Base-by-base conservation (phyloP, 53 echinoderm and acorn worm genomes). In the Astropecten irregularis region DNA sequence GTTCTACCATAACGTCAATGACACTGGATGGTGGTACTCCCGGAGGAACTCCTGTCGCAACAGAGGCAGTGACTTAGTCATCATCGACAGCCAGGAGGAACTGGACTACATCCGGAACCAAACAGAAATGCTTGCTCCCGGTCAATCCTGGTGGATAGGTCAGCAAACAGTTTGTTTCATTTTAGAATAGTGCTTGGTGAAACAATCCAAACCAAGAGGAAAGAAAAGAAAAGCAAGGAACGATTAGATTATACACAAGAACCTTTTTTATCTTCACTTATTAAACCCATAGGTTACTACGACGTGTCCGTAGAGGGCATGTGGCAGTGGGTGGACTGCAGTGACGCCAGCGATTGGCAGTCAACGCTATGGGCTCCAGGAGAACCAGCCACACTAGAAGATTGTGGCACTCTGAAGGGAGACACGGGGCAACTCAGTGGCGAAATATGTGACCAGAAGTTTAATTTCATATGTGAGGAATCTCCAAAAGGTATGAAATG, bases 311-410 rank as follows among this genome's bases (percentile, higher is more conserved):
- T 87, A 5, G 99, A 97, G 72, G 89, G 86, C 14, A 29, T 19
- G 3, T 97, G 99, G 99, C 66, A 63, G n/a, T 99, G 99, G 99
- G 81, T 91, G 16, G 88, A 94, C 38, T 99, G 99, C 72, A 83
- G 68, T 9, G 59, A 51, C 23, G 64, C 93, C 3, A 67, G 44
- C 9, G 58, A 46, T 11, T 99, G 94, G 92, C 99, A 99, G 73
- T 44, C 54, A n/a, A 46, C 26, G 29, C 68, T 93, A 5, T 99
- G 99, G 99, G 83, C 77, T 14, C 72, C 86, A 27, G 83, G 90
- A 38, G 81, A 93, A 37, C 96, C 96, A 15, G 81, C 74, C 27
- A 81, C 91, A 13, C 36, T 55, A 25, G 69, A 76, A 18, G 96
- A 95, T 42, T 95, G 96, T 42, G 95, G 70, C 7, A 56, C 87